Percentiles rank a stretch among this genome's conserved stretches.
These are phyloP conservation scores for Noctua fimbriata DNA, from an alignment of 2,888 invertebrate genomes.

Conservation along the genomic window DNA sequence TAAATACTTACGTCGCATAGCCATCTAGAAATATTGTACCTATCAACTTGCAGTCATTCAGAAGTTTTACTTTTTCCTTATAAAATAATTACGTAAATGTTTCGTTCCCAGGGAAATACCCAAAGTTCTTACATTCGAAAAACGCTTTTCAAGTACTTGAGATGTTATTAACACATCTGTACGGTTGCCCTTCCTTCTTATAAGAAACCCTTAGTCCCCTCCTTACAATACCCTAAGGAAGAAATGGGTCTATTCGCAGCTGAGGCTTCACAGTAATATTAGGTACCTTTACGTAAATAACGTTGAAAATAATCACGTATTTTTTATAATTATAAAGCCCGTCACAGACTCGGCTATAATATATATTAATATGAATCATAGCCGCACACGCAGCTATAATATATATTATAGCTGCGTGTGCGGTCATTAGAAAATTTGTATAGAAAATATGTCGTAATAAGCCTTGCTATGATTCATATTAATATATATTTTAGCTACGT, in stretches of 20 bases:
- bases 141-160: conserved; percentile 39
- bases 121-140: conserved; percentile 31
- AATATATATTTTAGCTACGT: too few species aligned
- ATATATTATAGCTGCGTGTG: too few species aligned
- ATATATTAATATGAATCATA: too few species aligned
- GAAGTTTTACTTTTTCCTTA: background rate
- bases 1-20: background rate
- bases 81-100: conserved; percentile 11
- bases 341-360: too few species aligned
- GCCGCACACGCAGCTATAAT: too few species aligned
- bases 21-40: background rate
- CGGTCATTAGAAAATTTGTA: too few species aligned
- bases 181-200: conserved; percentile 24
- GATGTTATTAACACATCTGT: conserved; percentile 38
- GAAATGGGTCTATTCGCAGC: conserved; percentile 37
- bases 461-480: too few species aligned
- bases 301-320: background rate
- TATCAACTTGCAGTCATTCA: background rate
- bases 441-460: too few species aligned
- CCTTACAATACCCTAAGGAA: conserved; percentile 39
- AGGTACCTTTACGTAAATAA: conserved; percentile 8
- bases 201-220: conserved; percentile 36
- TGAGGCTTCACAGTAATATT: conserved; percentile 27
- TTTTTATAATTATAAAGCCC: conserved; percentile 1
- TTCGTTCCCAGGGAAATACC: conserved; percentile 7